These are phyloP conservation scores for Caenorhabditis imperialis DNA, from an alignment of 2,888 invertebrate species.

Conservation along the genomic window DNA sequence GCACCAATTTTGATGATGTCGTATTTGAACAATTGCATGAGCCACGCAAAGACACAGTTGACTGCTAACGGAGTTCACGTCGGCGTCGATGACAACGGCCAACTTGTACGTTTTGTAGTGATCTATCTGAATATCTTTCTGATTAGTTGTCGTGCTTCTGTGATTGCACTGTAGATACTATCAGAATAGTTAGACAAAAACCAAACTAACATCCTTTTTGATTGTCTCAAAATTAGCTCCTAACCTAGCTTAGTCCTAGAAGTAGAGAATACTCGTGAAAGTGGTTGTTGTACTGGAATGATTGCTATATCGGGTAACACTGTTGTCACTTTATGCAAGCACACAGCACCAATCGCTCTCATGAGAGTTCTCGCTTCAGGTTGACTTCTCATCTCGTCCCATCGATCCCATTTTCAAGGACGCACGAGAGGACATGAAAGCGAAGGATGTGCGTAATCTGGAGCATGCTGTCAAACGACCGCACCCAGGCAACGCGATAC, in stretches of 20 bases:
- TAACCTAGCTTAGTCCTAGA: conserved; percentile 6
- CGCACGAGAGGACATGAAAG: conserved; percentile 68
- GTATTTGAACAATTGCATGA: conserved; percentile 74
- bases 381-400: conserved; percentile 74
- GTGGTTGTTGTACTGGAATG: conserved; percentile 49
- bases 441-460: conserved; percentile 36
- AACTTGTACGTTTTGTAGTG: conserved; percentile 45
- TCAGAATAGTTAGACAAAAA: not conserved
- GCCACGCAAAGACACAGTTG: conserved; percentile 69
- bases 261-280: conserved; percentile 41
- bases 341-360: conserved; percentile 42
- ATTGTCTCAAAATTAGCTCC: not conserved
- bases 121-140: not conserved
- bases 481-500: not conserved
- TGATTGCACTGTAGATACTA: not conserved
- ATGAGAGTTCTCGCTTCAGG: conserved; percentile 59
- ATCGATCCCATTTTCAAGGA: conserved; percentile 75
- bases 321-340: conserved; percentile 52
- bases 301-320: conserved; percentile 44
- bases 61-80: conserved; percentile 68
- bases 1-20: conserved; percentile 74
- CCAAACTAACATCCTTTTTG: not conserved
- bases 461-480: conserved; percentile 32
- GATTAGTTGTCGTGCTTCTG: not conserved
- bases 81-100: conserved; percentile 66